phyloP scores from a whole-genome alignment of 2,797 vertebrate species.

The Pangasius larnaudii region DNA sequence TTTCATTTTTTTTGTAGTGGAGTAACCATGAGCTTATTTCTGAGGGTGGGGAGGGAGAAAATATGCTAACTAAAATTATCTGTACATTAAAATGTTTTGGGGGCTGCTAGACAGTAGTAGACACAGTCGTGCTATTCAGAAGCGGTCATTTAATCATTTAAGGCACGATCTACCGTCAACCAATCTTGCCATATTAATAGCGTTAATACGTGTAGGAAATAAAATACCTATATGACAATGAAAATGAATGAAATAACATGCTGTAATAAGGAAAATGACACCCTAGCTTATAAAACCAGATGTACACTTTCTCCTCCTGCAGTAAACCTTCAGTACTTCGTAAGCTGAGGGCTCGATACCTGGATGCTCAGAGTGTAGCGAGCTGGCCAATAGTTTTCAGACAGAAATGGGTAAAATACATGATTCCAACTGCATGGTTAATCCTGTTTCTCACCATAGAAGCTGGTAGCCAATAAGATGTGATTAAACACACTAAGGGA shows the following conservation, averaged over 20 bases:
- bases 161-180: no score
- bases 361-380: no score
- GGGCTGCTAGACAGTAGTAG: background rate
- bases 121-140: background rate
- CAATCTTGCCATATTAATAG: background rate
- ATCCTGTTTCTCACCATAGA: background rate
- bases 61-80: no score
- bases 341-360: background rate
- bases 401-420: background rate
- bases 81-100: no score
- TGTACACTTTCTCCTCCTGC: background rate
- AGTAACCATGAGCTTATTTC: background rate
- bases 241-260: background rate
- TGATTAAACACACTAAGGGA: background rate
- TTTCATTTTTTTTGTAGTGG: background rate
- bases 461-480: background rate
- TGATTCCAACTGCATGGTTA: background rate
- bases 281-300: background rate
- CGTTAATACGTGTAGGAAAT: no score
- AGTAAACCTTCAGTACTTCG: no score
- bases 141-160: no score
- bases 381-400: background rate
- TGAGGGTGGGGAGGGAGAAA: no score
- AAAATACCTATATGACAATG: no score
- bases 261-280: background rate